Conservation (phyloP, 2,797 vertebrate species). For the Micrastur ruficollis region DNA sequence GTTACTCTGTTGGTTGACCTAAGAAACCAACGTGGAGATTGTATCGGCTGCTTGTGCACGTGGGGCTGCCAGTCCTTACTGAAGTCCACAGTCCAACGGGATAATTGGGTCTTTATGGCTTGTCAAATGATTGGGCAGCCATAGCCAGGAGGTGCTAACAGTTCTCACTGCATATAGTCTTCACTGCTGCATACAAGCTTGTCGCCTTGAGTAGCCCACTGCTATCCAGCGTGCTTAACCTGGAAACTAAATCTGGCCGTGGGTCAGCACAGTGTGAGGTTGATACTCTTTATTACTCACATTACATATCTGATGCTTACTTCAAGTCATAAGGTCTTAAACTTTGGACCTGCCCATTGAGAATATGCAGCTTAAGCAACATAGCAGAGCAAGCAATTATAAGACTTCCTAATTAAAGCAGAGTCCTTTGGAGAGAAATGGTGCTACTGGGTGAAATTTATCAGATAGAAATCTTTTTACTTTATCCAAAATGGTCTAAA, state of each 20-base stretch:
- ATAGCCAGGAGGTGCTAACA: background rate
- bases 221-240: background rate
- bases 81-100: background rate
- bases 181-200: background rate
- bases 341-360: constrained; percentile 21
- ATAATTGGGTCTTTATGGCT: background rate
- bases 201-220: background rate
- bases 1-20: background rate
- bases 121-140: background rate
- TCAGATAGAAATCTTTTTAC: background rate
- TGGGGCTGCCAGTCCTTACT: background rate
- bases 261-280: background rate
- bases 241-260: background rate
- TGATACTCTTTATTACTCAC: background rate
- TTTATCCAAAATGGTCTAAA: background rate
- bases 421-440: background rate
- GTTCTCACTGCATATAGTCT: background rate
- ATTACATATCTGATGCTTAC: background rate
- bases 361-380: constrained; percentile 38
- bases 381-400: background rate
- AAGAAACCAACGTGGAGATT: background rate
- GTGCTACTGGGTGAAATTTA: background rate
- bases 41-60: fast-evolving
- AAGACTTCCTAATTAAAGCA: background rate
- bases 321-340: background rate